Percentiles rank a stretch among this genome's conserved stretches.
phyloP scores from a whole-genome alignment of 2,113 vertebrate species.

The Rynchops niger region DNA sequence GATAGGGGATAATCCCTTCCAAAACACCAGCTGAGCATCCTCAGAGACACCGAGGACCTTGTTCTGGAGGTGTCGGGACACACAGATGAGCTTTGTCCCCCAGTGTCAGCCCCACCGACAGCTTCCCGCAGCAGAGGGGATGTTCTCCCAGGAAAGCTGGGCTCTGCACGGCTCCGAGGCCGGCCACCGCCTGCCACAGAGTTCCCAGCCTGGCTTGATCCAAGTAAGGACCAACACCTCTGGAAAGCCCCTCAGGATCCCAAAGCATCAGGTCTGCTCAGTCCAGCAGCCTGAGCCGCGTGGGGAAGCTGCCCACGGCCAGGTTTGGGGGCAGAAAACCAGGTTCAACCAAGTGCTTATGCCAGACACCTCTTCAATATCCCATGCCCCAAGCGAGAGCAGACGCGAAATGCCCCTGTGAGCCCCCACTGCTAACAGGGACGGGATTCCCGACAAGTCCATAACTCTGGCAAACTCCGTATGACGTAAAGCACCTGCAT shows the following conservation, averaged over 20 bases:
- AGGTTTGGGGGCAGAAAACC: not conserved
- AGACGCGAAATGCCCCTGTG: fast-evolving
- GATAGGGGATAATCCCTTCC: fast-evolving
- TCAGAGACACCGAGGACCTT: fast-evolving
- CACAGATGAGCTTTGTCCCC: not conserved
- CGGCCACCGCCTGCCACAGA: fast-evolving
- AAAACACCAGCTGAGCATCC: fast-evolving
- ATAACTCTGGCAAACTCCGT: not conserved
- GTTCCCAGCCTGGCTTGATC: not conserved
- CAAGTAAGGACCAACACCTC: not conserved
- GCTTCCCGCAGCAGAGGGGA: fast-evolving
- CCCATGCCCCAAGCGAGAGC: fast-evolving
- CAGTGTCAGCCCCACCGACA: not conserved
- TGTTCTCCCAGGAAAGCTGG: not conserved
- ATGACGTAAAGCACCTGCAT: fast-evolving
- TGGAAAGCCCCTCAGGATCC: fast-evolving
- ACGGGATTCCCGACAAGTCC: fast-evolving
- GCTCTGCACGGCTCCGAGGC: not conserved
- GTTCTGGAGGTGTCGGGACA: fast-evolving
- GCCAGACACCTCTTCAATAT: fast-evolving
- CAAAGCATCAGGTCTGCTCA: fast-evolving
- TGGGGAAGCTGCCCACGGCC: not conserved
- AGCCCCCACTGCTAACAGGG: fast-evolving
- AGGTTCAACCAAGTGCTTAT: fast-evolving
- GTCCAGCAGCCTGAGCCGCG: not conserved